phyloP scores from a whole-genome alignment of 2,113 vertebrate species.

The Podarcis raffonei region DNA sequence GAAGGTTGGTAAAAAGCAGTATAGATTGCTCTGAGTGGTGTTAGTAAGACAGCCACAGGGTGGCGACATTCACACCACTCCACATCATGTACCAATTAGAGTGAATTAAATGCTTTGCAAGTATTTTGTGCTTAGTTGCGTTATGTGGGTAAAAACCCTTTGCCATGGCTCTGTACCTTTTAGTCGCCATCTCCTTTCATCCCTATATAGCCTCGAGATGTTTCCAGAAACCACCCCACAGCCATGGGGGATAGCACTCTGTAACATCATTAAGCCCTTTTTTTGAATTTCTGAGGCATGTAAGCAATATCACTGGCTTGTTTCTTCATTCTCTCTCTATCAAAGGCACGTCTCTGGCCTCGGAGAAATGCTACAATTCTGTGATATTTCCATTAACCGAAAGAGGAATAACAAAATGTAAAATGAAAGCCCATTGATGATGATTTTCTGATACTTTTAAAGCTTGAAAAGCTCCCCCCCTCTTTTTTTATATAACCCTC shows the following conservation, averaged over 20 bases:
- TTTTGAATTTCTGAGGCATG: neutral
- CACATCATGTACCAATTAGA: too few relatives aligned
- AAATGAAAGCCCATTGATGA: slow-evolving; percentile 47
- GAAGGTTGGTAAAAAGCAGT: too few relatives aligned
- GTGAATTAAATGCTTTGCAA: neutral
- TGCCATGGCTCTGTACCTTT: neutral
- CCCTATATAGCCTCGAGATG: neutral
- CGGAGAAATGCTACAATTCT: slow-evolving; percentile 35
- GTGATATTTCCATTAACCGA: slow-evolving; percentile 50
- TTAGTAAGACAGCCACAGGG: neutral
- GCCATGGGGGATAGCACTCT: neutral
- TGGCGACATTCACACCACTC: neutral
- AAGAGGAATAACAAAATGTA: slow-evolving; percentile 42
- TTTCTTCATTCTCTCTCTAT: neutral
- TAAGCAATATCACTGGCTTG: neutral
- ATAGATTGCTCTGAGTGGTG: too few relatives aligned
- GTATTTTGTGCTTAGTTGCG: neutral
- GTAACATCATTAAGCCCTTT: neutral
- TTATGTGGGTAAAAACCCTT: neutral
- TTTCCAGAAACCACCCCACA: neutral
- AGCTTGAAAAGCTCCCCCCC: neutral
- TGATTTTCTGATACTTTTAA: slow-evolving; percentile 19
- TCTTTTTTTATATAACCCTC: neutral
- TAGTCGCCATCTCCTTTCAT: neutral
- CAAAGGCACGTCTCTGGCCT: neutral